Evolutionary conservation across 2,113 vertebrate species (phyloP).

Genomic region (Xerus inauris): DNA sequence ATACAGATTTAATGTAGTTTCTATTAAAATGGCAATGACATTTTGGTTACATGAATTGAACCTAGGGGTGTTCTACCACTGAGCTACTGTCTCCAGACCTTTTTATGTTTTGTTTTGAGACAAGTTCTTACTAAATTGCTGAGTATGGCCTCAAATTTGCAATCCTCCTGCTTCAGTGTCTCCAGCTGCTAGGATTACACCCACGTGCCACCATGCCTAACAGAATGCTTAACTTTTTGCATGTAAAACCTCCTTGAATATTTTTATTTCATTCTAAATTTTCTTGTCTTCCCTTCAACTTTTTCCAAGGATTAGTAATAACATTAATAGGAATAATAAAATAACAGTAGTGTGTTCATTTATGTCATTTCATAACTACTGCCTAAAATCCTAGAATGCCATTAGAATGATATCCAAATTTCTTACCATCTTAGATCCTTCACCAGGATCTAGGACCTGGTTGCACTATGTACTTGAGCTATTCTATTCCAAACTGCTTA

Average conservation of each 20-base stretch:
- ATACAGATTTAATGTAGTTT: too few relatives aligned
- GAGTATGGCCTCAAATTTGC: too few relatives aligned
- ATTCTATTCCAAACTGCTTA: background rate
- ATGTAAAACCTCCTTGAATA: background rate
- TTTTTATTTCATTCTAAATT: slow-evolving; percentile 43
- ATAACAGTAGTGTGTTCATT: background rate
- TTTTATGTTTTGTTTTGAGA: too few relatives aligned
- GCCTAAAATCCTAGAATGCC: background rate
- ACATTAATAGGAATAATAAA: background rate
- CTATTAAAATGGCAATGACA: too few relatives aligned
- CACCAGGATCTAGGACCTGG: background rate
- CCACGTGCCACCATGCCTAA: too few relatives aligned
- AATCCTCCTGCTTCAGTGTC: too few relatives aligned
- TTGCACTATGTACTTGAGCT: background rate
- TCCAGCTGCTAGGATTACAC: too few relatives aligned
- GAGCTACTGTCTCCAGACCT: too few relatives aligned
- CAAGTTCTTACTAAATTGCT: too few relatives aligned
- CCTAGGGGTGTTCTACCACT: too few relatives aligned
- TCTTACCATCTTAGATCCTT: background rate
- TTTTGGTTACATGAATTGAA: too few relatives aligned
- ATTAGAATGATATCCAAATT: background rate
- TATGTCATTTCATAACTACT: background rate
- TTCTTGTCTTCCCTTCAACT: background rate
- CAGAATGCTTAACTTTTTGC: background rate
- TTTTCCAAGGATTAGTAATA: background rate